Conservation (phyloP, 2,797 vertebrate genomes). For the Hippopotamyrus pictus region DNA sequence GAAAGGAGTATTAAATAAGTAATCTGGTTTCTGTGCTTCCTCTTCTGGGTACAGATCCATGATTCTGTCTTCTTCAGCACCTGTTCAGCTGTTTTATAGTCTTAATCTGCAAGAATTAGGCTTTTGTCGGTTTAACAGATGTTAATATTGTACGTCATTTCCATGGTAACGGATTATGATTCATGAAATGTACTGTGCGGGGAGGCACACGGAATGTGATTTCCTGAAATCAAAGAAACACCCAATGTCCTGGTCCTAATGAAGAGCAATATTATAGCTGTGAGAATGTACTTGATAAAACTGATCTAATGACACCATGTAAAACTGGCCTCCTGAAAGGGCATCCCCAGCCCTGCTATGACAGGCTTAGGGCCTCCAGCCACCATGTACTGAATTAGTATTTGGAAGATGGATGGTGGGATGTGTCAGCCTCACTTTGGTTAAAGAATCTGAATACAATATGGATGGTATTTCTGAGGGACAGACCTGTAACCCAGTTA, state of each 20-base stretch:
- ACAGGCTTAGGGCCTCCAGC: not conserved
- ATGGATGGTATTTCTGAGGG: not conserved
- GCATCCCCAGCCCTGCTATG: not conserved
- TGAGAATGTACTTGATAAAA: not conserved
- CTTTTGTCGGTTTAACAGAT: not conserved
- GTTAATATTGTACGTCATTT: not conserved
- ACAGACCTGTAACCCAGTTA: not conserved
- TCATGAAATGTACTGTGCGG: not conserved
- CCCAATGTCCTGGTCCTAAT: not conserved
- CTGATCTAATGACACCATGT: not conserved
- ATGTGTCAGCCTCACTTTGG: not conserved
- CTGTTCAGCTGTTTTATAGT: not conserved
- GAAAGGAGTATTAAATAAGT: not conserved
- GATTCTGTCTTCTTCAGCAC: not conserved
- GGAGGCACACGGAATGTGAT: not conserved
- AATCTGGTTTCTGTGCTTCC: not conserved
- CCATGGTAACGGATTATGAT: constrained; percentile 8
- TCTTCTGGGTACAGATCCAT: not conserved
- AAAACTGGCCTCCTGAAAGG: not conserved
- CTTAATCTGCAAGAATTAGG: not conserved
- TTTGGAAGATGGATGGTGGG: not conserved
- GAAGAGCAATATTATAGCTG: not conserved
- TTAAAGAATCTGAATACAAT: constrained; percentile 11
- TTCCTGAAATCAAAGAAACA: not conserved
- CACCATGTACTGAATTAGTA: not conserved